Conservation (phyloP, 1,140 invertebrate genomes). For the Papilio polyxenes region DNA sequence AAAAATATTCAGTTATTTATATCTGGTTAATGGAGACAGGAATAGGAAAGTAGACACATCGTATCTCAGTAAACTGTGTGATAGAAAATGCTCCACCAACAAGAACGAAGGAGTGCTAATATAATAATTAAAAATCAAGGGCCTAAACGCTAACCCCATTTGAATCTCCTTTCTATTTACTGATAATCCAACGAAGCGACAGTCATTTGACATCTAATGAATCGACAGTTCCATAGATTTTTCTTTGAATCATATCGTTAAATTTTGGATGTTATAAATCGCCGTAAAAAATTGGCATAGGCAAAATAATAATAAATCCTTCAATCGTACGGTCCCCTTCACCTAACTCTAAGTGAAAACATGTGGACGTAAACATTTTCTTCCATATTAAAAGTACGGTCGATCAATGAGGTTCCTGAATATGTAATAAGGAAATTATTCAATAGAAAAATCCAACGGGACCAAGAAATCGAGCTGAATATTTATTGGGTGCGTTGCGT, state of each 20-base stretch:
- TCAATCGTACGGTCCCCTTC: not conserved
- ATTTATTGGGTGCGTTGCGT: slow-evolving; percentile 37
- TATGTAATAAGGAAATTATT: slow-evolving; percentile 40
- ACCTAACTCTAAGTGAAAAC: slow-evolving; percentile 12
- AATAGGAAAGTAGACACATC: not conserved
- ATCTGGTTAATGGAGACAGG: not conserved
- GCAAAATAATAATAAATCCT: not conserved
- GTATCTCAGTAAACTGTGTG: not conserved
- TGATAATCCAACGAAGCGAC: no score
- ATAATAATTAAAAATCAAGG: no score
- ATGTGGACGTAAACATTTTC: slow-evolving; percentile 29
- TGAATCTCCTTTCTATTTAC: no score
- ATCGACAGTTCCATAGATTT: no score
- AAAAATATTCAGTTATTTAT: not conserved
- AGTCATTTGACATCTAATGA: no score
- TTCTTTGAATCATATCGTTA: not conserved
- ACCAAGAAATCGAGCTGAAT: slow-evolving; percentile 37
- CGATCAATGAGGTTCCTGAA: slow-evolving; percentile 38
- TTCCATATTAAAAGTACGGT: slow-evolving; percentile 26
- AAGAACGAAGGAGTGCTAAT: no score
- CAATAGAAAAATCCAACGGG: slow-evolving; percentile 37
- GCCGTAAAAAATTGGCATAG: not conserved
- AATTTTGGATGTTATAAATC: not conserved
- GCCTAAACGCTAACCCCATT: no score
- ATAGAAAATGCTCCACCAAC: no score